Percentiles rank a stretch among this genome's conserved stretches.
phyloP scores from a whole-genome alignment of 1,140 invertebrate species.

The Drosophila seguyi region DNA sequence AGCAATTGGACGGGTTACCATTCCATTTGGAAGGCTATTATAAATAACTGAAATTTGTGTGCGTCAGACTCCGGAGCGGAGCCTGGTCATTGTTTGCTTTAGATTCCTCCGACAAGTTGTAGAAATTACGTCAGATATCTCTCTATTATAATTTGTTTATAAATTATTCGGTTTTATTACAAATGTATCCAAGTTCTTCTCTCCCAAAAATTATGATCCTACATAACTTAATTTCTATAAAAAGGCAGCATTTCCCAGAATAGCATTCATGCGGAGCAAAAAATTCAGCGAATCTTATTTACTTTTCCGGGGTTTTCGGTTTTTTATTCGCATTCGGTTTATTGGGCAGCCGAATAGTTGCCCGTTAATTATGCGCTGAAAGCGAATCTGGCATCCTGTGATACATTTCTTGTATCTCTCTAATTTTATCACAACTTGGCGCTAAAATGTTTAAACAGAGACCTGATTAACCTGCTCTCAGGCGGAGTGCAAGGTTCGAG shows the following conservation, averaged over 20 bases:
- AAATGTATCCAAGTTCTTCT: slow-evolving; percentile 1
- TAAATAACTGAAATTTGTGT: slow-evolving; percentile 55
- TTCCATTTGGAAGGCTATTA: slow-evolving; percentile 48
- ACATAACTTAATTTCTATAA: slow-evolving; percentile 37
- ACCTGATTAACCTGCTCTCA: slow-evolving; percentile 22
- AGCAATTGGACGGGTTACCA: slow-evolving; percentile 38
- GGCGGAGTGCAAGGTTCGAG: slow-evolving; percentile 53
- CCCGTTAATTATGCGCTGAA: slow-evolving; percentile 74
- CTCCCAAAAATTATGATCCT: slow-evolving; percentile 21
- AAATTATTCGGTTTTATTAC: slow-evolving; percentile 17
- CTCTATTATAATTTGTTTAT: slow-evolving; percentile 21
- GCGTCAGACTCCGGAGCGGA: slow-evolving; percentile 41
- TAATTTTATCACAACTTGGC: slow-evolving; percentile 32
- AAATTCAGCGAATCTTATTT: slow-evolving; percentile 24
- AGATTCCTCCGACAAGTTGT: slow-evolving; percentile 15
- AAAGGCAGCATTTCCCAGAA: slow-evolving; percentile 41
- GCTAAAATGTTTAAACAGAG: slow-evolving; percentile 53
- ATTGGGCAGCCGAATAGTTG: slow-evolving; percentile 43
- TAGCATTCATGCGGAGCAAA: slow-evolving; percentile 8
- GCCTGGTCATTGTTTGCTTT: slow-evolving; percentile 31
- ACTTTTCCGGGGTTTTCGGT: slow-evolving; percentile 24
- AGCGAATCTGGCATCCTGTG: slow-evolving; percentile 63
- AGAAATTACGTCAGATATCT: slow-evolving; percentile 25
- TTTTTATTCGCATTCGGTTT: slow-evolving; percentile 46
- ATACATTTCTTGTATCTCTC: slow-evolving; percentile 11